Conservation (phyloP, 2,888 invertebrate species). For the Teinopalpus imperialis region DNA sequence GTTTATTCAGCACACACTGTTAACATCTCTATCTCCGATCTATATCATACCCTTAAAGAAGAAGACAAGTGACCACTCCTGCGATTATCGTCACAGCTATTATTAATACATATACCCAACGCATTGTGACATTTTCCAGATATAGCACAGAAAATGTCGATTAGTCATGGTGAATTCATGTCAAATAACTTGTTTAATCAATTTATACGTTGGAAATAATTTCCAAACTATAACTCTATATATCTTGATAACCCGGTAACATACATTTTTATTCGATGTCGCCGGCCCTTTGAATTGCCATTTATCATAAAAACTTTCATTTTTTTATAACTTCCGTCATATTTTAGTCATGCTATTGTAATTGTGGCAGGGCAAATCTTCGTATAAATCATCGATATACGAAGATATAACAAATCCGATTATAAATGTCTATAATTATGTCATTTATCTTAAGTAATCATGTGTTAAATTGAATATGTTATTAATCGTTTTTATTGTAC, state of each 20-base stretch:
- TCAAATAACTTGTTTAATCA: no score
- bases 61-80: no score
- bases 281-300: conserved; percentile 6
- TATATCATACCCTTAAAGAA: no score
- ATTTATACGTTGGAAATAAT: conserved; percentile 1
- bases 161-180: no score
- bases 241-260: conserved; percentile 16
- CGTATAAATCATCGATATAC: background rate
- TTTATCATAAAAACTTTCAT: conserved; percentile 18
- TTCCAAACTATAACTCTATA: conserved; percentile 14
- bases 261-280: conserved; percentile 17
- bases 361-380: background rate
- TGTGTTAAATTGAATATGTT: conserved; percentile 1
- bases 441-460: conserved; percentile 2
- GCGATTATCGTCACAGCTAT: no score
- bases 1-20: no score
- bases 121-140: no score
- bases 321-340: conserved; percentile 6
- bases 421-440: conserved; percentile 8
- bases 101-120: no score
- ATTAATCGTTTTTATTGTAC: conserved; percentile 2
- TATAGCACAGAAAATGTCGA: no score
- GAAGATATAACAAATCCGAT: background rate
- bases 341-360: background rate
- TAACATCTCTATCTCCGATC: no score